A percentile compares a stretch with the other conserved stretches of the same genome.
phyloP scores from a whole-genome alignment of 2,888 invertebrate genomes.

The Prosapia bicincta region DNA sequence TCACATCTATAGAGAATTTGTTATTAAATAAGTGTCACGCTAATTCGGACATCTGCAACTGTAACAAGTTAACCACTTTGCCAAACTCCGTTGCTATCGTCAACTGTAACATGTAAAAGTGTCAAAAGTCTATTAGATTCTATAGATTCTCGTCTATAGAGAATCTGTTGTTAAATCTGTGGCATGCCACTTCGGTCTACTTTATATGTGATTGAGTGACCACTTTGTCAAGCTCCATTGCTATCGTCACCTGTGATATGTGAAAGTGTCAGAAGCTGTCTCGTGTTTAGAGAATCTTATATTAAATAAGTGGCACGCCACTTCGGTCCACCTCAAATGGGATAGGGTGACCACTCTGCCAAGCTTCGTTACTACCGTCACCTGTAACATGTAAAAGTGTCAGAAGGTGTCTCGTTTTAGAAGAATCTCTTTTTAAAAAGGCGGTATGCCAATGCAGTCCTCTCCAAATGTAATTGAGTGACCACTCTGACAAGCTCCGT shows the following conservation, averaged over 20 bases:
- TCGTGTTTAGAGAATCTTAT: too few species aligned
- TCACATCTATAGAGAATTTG: too few species aligned
- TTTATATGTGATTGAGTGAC: slow-evolving; percentile 79
- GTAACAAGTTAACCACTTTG: slow-evolving; percentile 76
- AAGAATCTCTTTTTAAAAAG: slow-evolving; percentile 82
- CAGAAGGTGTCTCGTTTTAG: too few species aligned
- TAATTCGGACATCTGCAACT: slow-evolving; percentile 79
- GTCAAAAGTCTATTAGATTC: too few species aligned
- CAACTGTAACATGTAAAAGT: slow-evolving; percentile 61
- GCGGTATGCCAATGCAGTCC: slow-evolving; percentile 81
- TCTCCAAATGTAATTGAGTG: slow-evolving; percentile 74
- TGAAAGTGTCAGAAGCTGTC: too few species aligned
- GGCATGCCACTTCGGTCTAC: slow-evolving; percentile 81
- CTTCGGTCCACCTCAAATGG: slow-evolving; percentile 79
- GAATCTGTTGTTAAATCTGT: slow-evolving; percentile 79
- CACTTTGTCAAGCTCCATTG: slow-evolving; percentile 78
- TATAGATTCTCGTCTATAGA: too few species aligned
- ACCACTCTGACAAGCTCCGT: slow-evolving; percentile 82
- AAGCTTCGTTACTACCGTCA: slow-evolving; percentile 77
- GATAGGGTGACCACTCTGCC: slow-evolving; percentile 81
- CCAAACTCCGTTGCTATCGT: slow-evolving; percentile 81
- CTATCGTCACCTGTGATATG: slow-evolving; percentile 68
- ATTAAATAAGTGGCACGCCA: slow-evolving; percentile 82
- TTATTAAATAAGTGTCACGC: slow-evolving; percentile 84
- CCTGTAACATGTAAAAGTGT: slow-evolving; percentile 59